Evolutionary conservation across 2,797 vertebrate genomes (phyloP), one percentile per base, ranked within the genome.

Genomic region (Siniperca obscura): DNA sequence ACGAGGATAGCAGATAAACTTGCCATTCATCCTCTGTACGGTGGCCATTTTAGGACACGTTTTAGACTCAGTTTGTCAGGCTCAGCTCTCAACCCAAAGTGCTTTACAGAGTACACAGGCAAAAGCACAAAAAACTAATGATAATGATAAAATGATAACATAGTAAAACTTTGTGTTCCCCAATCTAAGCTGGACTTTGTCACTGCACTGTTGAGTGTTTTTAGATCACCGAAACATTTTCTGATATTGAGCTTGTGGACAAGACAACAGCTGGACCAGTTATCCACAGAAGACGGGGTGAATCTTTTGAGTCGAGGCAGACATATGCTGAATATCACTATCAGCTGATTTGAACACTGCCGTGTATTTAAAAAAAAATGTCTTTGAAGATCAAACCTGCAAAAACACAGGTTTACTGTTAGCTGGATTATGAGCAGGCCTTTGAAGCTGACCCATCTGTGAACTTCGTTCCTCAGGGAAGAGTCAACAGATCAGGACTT

Each of bases 391-490:
- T 86, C 76, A 78, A 56, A 78, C 57, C 66, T 57, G n/a, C 2
- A 57, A 48, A 69, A 79, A 48, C 57, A 34, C 11, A 19, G 46
- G 46, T 78, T 44, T 55, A 17, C 27, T 25, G 27, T 74, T 3
- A 30, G 53, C 53, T 46, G 80, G 84, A 78, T 85, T 68, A 85
- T 2, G 44, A 50, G 59, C 48, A 3, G 52, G 52, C 57, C 61
- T 65, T 62, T 67, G 75, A 86, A 36, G 59, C 61, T 50, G 87
- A 87, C 79, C 85, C 69, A 27, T 72, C 74, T 8, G 25, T 85
- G 84, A 88, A 85, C 86, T 56, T 72, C 78, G 50, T 25, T 75
- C 77, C 60, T 67, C 76, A 56, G 59, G 69, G 68, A 75, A 52
- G 70, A 81, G 66, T 79, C 75, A 71, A 75, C 75, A 53, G 53